Evolutionary conservation across 1,140 invertebrate genomes (phyloP).

Genomic region (Ceratosolen fusciceps): DNA sequence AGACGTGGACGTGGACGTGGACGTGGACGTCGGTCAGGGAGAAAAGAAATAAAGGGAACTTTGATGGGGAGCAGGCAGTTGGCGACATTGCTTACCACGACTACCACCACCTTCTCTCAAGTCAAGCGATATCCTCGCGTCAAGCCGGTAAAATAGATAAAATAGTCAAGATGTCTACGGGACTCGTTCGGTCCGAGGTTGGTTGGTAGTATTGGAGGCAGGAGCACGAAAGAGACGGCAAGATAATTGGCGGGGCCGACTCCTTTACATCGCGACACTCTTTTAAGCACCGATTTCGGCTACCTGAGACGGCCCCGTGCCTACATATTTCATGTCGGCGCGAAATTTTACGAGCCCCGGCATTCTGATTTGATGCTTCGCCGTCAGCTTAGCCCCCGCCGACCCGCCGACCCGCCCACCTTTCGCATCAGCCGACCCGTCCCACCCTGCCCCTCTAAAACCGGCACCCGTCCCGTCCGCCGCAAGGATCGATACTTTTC

Average conservation of each 20-base stretch:
- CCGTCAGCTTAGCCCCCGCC: too few relatives aligned
- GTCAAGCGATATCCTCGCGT: too few relatives aligned
- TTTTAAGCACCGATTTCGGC: conserved; percentile 21
- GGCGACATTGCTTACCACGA: too few relatives aligned
- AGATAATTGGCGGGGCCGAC: conserved; percentile 10
- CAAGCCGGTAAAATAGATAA: neutral
- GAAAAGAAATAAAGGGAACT: conserved; percentile 29
- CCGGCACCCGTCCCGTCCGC: too few relatives aligned
- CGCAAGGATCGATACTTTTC: too few relatives aligned
- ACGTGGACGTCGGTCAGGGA: neutral
- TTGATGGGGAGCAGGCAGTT: conserved; percentile 18
- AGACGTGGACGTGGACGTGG: conserved; percentile 13
- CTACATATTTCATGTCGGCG: neutral
- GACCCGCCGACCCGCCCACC: too few relatives aligned
- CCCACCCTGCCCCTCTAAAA: too few relatives aligned
- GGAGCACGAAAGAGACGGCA: neutral
- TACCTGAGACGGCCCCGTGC: neutral
- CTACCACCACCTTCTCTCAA: too few relatives aligned
- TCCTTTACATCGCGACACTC: neutral
- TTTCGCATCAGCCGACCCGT: too few relatives aligned
- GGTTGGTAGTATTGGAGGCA: neutral
- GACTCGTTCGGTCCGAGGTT: too few relatives aligned
- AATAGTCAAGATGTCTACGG: neutral
- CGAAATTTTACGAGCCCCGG: neutral
- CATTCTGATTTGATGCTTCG: conserved; percentile 3